These are phyloP conservation scores for Nematostella vectensis DNA, from an alignment of 92 coral and sea anemone genomes.

Conservation along the genomic window DNA sequence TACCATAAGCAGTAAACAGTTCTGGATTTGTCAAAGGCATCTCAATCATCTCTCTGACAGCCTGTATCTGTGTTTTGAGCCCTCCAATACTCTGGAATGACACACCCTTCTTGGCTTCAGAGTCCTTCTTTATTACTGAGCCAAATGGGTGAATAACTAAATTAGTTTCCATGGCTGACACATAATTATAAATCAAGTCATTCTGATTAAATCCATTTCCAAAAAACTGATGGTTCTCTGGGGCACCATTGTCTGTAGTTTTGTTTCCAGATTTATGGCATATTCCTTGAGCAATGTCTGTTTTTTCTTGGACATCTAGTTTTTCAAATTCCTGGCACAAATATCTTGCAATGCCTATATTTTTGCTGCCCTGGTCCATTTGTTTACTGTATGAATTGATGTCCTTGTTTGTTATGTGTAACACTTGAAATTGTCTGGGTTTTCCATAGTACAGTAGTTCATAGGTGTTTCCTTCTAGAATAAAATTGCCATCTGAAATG, in stretches of 20 bases:
- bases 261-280: too few species aligned
- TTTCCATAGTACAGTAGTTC: conserved; percentile 80
- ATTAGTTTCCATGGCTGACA: conserved; percentile 66
- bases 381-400: not conserved
- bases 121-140: conserved; percentile 1
- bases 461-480: conserved; percentile 36
- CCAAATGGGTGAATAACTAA: conserved; percentile 41
- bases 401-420: not conserved
- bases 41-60: conserved; percentile 89
- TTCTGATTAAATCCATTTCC: not conserved
- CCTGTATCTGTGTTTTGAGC: conserved; percentile 52
- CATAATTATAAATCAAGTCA: conserved; percentile 29
- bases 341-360: not conserved
- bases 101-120: conserved; percentile 16
- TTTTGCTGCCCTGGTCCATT: not conserved
- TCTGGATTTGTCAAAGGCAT: conserved; percentile 75
- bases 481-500: conserved; percentile 55
- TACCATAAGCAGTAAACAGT: conserved; percentile 72
- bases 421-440: conserved; percentile 51
- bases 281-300: not conserved
- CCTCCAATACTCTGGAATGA: conserved; percentile 83
- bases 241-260: not conserved
- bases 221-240: not conserved
- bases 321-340: not conserved
- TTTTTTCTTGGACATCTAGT: not conserved